A percentile compares a stretch with the other conserved stretches of the same genome.
Evolutionary conservation across 2,797 vertebrate genomes (phyloP).

Genomic region (Coilia nasus): DNA sequence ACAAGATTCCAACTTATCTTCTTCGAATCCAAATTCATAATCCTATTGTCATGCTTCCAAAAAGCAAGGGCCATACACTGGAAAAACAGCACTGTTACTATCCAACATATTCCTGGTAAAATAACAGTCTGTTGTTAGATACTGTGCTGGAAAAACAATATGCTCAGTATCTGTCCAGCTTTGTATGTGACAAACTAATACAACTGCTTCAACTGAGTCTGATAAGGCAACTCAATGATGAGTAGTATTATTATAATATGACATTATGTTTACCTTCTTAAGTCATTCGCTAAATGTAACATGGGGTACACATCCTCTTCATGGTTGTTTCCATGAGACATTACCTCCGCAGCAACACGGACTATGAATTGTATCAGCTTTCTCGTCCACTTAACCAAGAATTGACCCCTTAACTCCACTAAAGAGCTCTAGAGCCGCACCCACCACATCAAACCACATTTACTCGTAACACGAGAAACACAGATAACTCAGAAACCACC

Average conservation of each 20-base stretch:
- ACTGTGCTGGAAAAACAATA: background rate
- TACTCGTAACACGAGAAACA: background rate
- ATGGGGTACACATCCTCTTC: background rate
- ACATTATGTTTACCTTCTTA: background rate
- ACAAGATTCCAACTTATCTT: background rate
- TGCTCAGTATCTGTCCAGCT: background rate
- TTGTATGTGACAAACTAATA: background rate
- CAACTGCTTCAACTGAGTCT: background rate
- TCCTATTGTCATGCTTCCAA: background rate
- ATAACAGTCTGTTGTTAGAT: background rate
- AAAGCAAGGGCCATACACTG: background rate
- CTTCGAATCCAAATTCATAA: constrained; percentile 14
- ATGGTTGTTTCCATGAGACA: background rate
- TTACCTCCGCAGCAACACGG: background rate
- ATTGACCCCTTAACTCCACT: background rate
- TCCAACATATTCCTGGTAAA: background rate
- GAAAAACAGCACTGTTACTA: background rate
- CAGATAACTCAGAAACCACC: background rate
- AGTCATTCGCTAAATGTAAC: background rate
- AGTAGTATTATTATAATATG: background rate
- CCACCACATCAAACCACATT: background rate
- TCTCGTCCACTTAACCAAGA: constrained; percentile 7
- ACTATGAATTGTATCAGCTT: background rate
- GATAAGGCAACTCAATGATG: background rate
- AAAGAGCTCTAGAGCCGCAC: background rate